phyloP scores from a whole-genome alignment of 2,113 vertebrate genomes.

The Pterocles gutturalis region DNA sequence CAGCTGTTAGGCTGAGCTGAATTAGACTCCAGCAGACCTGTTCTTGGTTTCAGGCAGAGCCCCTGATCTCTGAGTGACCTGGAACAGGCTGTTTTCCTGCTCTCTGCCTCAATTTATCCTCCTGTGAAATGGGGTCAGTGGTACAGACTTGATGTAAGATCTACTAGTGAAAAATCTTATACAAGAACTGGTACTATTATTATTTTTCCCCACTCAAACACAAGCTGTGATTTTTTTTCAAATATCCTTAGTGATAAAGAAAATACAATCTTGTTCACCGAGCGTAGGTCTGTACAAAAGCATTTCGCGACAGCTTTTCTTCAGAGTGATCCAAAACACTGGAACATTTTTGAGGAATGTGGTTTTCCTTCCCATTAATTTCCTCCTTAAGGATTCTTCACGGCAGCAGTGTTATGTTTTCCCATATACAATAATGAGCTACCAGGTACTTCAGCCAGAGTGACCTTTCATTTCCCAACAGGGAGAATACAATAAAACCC shows the following conservation, averaged over 20 bases:
- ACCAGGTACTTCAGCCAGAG: neutral
- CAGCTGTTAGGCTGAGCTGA: neutral
- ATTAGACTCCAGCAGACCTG: neutral
- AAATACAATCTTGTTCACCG: neutral
- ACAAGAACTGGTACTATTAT: neutral
- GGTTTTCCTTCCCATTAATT: neutral
- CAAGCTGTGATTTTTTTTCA: neutral
- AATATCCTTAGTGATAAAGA: neutral
- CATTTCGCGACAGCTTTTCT: neutral
- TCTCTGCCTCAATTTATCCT: neutral
- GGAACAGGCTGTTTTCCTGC: neutral
- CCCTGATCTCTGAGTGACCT: neutral
- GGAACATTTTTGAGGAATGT: neutral
- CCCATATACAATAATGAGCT: neutral
- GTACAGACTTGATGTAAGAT: neutral
- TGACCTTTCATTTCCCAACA: neutral
- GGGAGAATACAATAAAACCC: neutral
- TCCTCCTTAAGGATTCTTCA: neutral
- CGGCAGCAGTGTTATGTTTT: neutral
- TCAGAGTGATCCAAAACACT: neutral
- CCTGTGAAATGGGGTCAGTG: neutral
- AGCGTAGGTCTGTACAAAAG: neutral
- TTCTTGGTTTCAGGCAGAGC: neutral
- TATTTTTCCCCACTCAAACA: neutral
- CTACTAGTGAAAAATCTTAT: neutral